Evolutionary conservation across 2,113 vertebrate genomes (phyloP).

Genomic region (Fulica atra): DNA sequence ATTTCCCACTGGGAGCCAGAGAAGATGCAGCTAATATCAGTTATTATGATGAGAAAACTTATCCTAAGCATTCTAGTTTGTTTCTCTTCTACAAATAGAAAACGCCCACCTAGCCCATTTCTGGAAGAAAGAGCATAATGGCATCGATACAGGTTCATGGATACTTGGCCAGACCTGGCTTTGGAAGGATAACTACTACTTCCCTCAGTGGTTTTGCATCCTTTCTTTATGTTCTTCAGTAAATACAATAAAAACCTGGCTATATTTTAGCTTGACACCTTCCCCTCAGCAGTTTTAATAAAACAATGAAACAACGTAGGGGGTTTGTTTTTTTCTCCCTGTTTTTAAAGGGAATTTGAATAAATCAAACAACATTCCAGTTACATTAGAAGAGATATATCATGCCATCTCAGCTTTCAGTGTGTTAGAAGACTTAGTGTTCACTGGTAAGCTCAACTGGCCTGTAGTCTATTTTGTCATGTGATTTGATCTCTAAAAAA

Average conservation of each 20-base stretch:
- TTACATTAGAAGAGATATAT: not conserved
- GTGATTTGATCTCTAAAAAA: conserved; percentile 8
- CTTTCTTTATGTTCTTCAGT: not conserved
- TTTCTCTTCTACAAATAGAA: not conserved
- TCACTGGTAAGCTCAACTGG: not conserved
- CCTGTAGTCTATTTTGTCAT: not conserved
- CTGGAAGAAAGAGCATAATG: not conserved
- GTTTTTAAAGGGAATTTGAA: not conserved
- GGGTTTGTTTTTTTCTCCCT: not conserved
- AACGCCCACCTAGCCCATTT: not conserved
- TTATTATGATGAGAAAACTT: not conserved
- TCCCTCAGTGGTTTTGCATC: not conserved
- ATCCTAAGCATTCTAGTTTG: not conserved
- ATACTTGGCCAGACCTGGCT: not conserved
- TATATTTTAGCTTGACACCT: not conserved
- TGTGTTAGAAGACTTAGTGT: not conserved
- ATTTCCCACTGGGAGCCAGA: not conserved
- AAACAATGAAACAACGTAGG: rapidly evolving
- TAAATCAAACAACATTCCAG: not conserved
- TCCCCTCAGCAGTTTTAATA: not conserved
- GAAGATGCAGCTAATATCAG: not conserved
- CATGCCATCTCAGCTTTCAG: not conserved
- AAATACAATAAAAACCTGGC: not conserved
- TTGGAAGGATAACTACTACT: not conserved
- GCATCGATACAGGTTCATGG: not conserved